Conservation (phyloP, 2,888 invertebrate genomes). For the Napeogenes sylphis region DNA sequence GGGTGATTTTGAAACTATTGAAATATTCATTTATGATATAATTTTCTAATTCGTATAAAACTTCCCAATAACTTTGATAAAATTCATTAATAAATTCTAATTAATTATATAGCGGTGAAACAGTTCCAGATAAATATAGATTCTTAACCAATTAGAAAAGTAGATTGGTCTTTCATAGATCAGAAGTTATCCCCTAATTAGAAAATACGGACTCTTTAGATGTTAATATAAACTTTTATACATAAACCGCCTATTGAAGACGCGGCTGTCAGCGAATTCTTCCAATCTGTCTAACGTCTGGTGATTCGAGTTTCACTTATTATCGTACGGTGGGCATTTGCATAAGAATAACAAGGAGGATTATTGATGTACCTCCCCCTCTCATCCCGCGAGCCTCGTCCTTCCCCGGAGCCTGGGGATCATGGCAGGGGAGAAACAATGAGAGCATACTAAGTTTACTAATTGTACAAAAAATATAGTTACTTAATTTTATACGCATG, state of each 20-base stretch:
- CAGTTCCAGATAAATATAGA: too few species aligned
- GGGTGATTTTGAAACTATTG: constrained; percentile 22
- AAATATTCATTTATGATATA: too few species aligned
- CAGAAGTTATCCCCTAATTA: too few species aligned
- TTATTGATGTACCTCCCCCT: constrained; percentile 67
- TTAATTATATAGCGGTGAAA: too few species aligned
- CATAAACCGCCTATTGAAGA: constrained; percentile 1
- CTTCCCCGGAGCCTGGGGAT: constrained; percentile 27
- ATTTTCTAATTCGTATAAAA: too few species aligned
- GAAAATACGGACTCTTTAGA: too few species aligned
- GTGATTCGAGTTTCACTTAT: constrained; percentile 75
- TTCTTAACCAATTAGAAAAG: too few species aligned
- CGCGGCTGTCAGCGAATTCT: constrained; percentile 56
- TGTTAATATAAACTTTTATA: not conserved
- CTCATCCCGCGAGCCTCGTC: constrained; percentile 30
- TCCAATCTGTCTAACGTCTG: constrained; percentile 74
- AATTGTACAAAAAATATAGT: not conserved
- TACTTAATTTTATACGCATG: not conserved
- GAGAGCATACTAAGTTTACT: constrained; percentile 1
- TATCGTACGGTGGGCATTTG: constrained; percentile 74
- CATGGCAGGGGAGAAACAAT: constrained; percentile 12
- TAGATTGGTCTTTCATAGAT: too few species aligned
- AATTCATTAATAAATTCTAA: too few species aligned
- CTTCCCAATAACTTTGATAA: too few species aligned
- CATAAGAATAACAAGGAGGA: constrained; percentile 77